Base-by-base conservation (phyloP, 2,113 vertebrate species). In the Apteryx mantelli region DNA sequence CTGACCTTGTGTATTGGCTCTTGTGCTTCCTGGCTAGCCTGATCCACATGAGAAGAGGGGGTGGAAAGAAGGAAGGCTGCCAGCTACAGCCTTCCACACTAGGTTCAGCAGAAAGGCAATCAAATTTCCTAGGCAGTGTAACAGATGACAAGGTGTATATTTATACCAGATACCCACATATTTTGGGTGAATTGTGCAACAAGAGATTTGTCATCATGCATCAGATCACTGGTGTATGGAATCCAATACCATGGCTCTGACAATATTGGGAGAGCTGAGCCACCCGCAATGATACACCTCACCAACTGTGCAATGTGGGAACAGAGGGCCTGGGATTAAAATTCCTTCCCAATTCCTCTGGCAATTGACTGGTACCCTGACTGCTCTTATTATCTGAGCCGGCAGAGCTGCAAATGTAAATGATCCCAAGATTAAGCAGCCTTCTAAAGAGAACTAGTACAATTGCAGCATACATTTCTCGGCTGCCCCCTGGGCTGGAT, bases 71-170 rank as follows among this genome's bases (percentile, higher is more conserved):
- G 69, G 84, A 82, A 93, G 38, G 61, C 73, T 91, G 91, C 79
- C 88, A 91, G 82, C 61, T 93, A 88, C 82, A 83, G 75, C 76
- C 52, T 93, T 94, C 85, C 55, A 48, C 6, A 5, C 75, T 91
- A 95, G 79, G 93, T 52, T 93, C 88, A 95, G 87, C 82, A 90
- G 93, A 81, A 95, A 97, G 75, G 55, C 85, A 88, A 60, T 86
- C 89, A 74, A 92, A 73, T 90, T 97, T 97, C 89, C 76, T 86
- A 90, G 94, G 94, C 55, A 48, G 50, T 81, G 91, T 88, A 93
- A 93, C 91, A 95, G 88, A 97, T 97, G 94, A 94, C 85, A 95
- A 97, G 95, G 93, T 95, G 89, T 96, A 86, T 97, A 94, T 97
- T 97, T 97, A 95, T 96, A 94, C 82, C 87, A 95, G 79, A 94